Evolutionary conservation across 2,113 vertebrate genomes (phyloP).

Genomic region (Strix uralensis): DNA sequence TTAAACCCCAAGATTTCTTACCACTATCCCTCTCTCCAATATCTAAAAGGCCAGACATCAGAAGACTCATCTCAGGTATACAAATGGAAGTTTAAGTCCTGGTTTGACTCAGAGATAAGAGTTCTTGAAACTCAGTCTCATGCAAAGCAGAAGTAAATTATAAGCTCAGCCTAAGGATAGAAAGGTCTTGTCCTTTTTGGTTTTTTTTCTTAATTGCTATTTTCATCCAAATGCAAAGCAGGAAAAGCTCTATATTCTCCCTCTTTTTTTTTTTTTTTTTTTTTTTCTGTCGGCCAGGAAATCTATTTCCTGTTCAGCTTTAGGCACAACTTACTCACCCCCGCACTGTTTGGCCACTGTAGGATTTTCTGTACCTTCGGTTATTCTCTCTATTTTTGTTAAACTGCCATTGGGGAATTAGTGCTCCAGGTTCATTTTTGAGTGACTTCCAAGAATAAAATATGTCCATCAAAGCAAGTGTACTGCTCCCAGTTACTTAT

Average conservation of each 20-base stretch:
- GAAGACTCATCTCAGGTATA: not conserved
- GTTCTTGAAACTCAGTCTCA: not conserved
- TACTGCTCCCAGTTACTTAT: not conserved
- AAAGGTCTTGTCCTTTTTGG: not conserved
- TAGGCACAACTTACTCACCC: not conserved
- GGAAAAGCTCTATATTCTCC: not conserved
- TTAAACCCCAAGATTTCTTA: not conserved
- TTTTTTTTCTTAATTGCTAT: not conserved
- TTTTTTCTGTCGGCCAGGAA: not conserved
- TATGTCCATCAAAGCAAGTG: not conserved
- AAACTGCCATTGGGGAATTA: not conserved
- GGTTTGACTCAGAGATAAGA: not conserved
- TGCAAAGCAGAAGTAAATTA: not conserved
- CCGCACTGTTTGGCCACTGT: accelerated
- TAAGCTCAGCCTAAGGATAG: not conserved
- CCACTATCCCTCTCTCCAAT: not conserved
- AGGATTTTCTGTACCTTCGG: not conserved
- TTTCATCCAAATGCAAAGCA: not conserved
- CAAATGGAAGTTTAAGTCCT: not conserved
- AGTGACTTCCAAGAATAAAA: not conserved
- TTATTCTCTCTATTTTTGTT: not conserved
- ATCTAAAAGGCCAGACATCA: not conserved
- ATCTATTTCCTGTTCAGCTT: not conserved
- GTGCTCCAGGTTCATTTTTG: not conserved
- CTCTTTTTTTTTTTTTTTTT: not conserved